Conservation (phyloP, 2,113 vertebrate genomes). For the Poicephalus meyeri region DNA sequence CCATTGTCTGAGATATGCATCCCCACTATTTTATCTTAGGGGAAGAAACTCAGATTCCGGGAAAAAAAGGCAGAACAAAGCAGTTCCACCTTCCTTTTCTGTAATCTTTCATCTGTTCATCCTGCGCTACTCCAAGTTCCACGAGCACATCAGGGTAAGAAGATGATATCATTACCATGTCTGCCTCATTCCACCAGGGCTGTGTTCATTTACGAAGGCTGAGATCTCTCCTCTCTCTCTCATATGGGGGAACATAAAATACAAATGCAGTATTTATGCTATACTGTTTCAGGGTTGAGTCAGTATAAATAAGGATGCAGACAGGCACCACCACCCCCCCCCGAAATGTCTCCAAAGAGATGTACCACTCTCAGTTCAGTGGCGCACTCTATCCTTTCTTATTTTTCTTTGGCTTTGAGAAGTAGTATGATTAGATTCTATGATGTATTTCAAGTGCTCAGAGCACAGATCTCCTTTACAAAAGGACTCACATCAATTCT, state of each 20-base stretch:
- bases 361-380: not conserved
- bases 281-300: not conserved
- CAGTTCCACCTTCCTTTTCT: not conserved
- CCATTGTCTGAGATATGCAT: not conserved
- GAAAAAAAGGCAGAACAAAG: not conserved
- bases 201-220: not conserved
- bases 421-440: slow-evolving; percentile 44
- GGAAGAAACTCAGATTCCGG: not conserved
- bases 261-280: not conserved
- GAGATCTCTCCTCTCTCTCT: not conserved
- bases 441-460: slow-evolving; percentile 34
- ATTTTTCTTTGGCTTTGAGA: slow-evolving; percentile 25
- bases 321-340: not conserved
- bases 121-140: not conserved
- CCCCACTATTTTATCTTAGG: not conserved
- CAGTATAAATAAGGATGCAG: not conserved
- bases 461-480: slow-evolving; percentile 43
- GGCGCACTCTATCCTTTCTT: not conserved
- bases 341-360: not conserved
- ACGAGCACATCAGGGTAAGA: not conserved
- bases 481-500: slow-evolving; percentile 55
- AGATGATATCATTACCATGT: not conserved
- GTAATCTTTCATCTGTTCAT: not conserved
- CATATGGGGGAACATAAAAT: not conserved
- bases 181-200: not conserved